Percentiles rank a stretch among this genome's conserved stretches.
Evolutionary conservation across 2,888 invertebrate genomes (phyloP).

Genomic region (Philereme transversata): DNA sequence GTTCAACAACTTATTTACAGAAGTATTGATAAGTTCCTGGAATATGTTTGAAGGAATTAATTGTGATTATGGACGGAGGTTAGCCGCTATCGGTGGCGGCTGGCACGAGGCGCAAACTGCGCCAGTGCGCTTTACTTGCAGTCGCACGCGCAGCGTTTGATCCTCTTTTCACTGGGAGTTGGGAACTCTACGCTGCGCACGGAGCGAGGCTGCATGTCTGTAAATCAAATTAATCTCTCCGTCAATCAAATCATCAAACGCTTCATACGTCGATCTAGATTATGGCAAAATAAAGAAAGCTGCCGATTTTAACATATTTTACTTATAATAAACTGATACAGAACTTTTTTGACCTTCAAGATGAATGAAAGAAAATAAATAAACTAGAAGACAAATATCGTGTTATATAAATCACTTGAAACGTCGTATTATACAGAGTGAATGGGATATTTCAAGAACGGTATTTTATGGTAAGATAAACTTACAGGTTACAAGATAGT

Average conservation of each 20-base stretch:
- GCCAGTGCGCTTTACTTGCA: conserved; percentile 79
- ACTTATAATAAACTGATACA: too few species aligned
- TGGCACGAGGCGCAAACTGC: conserved; percentile 26
- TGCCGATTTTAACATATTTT: too few species aligned
- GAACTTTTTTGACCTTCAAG: too few species aligned
- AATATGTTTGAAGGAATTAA: conserved; percentile 36
- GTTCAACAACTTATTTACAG: conserved; percentile 71
- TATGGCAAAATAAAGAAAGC: too few species aligned
- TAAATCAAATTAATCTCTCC: conserved; percentile 39
- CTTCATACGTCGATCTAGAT: too few species aligned
- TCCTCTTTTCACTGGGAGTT: conserved; percentile 84
- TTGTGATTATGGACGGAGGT: conserved; percentile 57
- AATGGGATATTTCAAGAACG: too few species aligned
- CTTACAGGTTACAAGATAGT: conserved; percentile 2
- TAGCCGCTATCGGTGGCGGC: conserved; percentile 30
- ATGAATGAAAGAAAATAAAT: too few species aligned
- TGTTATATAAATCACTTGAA: too few species aligned
- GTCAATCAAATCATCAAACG: too few species aligned
- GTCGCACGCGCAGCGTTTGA: conserved; percentile 90
- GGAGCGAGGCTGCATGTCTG: conserved; percentile 92
- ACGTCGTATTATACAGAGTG: too few species aligned
- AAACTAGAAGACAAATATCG: too few species aligned
- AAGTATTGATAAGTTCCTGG: conserved; percentile 41
- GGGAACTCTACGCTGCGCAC: conserved; percentile 85
- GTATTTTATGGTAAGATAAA: too few species aligned